phyloP scores from a whole-genome alignment of 2,797 vertebrate species.

The Vipera ursinii region DNA sequence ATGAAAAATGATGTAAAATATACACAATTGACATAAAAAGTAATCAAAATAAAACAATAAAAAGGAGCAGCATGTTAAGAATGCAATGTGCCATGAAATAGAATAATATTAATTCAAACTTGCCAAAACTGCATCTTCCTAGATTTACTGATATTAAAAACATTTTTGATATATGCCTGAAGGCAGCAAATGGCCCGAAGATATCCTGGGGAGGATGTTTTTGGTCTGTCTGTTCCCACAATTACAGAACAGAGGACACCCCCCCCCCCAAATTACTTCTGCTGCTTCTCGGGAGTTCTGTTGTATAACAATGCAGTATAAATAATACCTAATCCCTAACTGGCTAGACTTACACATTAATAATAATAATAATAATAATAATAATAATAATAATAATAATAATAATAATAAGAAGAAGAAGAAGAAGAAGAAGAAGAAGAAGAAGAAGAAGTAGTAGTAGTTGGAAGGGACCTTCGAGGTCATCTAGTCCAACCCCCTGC shows the following conservation, averaged over 20 bases:
- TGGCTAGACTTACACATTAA: background rate
- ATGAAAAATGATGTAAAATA: background rate
- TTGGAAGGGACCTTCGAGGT: no score
- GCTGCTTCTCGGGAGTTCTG: background rate
- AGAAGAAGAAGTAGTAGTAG: no score
- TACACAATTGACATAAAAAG: background rate
- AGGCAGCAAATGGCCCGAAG: background rate
- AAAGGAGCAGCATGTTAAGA: background rate
- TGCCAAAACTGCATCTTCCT: background rate
- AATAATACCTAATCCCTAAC: background rate
- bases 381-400: no score
- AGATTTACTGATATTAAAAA: background rate
- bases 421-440: no score
- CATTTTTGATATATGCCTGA: background rate
- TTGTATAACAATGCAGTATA: background rate
- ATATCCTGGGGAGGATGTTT: background rate
- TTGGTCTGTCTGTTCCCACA: background rate
- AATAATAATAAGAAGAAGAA: no score
- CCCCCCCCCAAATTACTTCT: background rate
- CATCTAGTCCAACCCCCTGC: background rate
- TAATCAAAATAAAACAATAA: background rate
- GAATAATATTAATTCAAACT: background rate
- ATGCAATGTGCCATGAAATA: background rate
- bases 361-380: no score
- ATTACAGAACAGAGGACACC: background rate